Evolutionary conservation across 2,797 vertebrate genomes (phyloP).

Genomic region (Sarcophilus harrisii): DNA sequence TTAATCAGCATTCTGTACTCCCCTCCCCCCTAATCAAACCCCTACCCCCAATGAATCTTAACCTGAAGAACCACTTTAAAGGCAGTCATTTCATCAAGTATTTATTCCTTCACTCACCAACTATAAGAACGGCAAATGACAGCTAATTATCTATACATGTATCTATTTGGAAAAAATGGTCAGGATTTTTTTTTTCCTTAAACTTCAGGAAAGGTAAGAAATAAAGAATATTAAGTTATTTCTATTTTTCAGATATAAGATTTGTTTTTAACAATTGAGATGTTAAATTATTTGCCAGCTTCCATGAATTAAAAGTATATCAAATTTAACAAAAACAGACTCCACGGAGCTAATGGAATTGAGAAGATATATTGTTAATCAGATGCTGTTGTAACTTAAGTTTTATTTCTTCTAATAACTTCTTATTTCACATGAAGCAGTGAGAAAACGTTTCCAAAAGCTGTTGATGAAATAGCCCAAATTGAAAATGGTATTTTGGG

Average conservation of each 20-base stretch:
- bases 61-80: background rate
- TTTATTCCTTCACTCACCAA: conserved; percentile 12
- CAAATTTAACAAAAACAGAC: conserved; percentile 25
- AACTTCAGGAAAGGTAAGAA: conserved; percentile 20
- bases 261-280: background rate
- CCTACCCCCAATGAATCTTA: background rate
- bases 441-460: conserved; percentile 59
- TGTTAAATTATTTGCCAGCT: background rate
- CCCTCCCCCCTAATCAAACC: no score
- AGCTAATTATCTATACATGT: conserved; percentile 33
- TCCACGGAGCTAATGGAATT: background rate
- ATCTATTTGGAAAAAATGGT: conserved; percentile 27
- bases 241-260: background rate
- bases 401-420: conserved; percentile 19
- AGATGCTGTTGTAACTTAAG: background rate
- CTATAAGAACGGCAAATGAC: conserved; percentile 2
- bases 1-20: background rate
- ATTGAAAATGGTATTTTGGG: conserved; percentile 65
- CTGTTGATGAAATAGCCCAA: conserved; percentile 38
- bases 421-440: conserved; percentile 27
- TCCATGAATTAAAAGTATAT: background rate
- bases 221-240: background rate
- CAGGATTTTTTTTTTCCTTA: background rate
- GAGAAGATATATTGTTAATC: background rate
- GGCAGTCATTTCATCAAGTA: background rate